Base-by-base conservation (phyloP, 2,113 vertebrate species). In the Laticauda laticaudata region DNA sequence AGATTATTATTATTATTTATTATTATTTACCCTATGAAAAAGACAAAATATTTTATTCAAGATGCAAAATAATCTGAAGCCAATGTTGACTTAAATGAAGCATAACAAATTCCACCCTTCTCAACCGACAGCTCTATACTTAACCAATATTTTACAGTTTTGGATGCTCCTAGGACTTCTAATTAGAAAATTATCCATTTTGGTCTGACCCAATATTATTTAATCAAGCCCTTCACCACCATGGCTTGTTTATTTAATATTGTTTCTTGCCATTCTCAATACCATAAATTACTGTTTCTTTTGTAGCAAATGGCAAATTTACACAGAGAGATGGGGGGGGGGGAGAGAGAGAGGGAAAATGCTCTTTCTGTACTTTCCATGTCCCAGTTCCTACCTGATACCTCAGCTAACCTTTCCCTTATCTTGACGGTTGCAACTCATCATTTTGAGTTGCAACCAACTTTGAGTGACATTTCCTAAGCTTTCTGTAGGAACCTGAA, bases 1-100 rank as follows among this genome's bases (percentile, higher is more conserved):
- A 53, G 45, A n/a, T 90, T 43, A n/a, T 53, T 53, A 12, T 53
- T 53, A 12, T 53, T 9, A 9, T 51, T 39, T 53, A 12, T 53
- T 53, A 54, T 54, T 15, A 3, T 54, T 54, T 15, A 8, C 45
- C 64, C 51, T 54, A 34, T 21, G 69, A 92, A 61, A 59, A 48
- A 69, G n/a, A 29, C 26, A 24, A 29, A 34, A 55, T 57, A 53
- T 81, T 89, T 81, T 85, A 54, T 59, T 86, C 39, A 11, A 59
- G 89, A 92, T 89, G 88, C 92, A 92, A 92, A 92, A 90, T 89
- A 92, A 92, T 92, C 69, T 88, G 85, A 92, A 92, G 54, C 88
- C 86, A 54, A 59, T 92, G 54, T 92, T 92, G 90, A 90, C 64
- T 92, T 75, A 85, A 92, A 92, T 92, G 88, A 92, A 89, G 88